Percentiles rank a stretch among this genome's conserved stretches.
These are phyloP conservation scores for Carollia perspicillata DNA, from an alignment of 2,113 vertebrate species.

Conservation along the genomic window DNA sequence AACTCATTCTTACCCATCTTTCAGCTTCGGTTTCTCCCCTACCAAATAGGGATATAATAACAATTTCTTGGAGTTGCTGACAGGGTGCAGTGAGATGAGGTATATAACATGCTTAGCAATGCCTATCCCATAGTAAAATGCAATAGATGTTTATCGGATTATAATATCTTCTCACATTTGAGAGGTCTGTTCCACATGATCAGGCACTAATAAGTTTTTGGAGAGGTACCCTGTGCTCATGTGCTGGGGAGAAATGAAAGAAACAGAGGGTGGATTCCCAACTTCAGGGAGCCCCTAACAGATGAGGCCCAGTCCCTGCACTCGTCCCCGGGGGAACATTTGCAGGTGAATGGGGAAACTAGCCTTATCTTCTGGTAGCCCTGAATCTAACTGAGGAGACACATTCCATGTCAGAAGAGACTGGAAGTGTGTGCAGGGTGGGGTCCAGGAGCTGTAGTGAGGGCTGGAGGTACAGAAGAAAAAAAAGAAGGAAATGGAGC, in stretches of 20 bases:
- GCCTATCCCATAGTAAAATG: background rate
- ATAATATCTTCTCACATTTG: background rate
- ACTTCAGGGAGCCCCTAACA: background rate
- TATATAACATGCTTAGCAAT: background rate
- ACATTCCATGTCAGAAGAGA: background rate
- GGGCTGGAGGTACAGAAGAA: background rate
- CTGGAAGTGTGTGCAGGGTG: background rate
- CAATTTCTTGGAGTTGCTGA: background rate
- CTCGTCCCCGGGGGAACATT: background rate
- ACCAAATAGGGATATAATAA: background rate
- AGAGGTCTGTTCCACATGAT: background rate
- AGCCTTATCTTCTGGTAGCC: background rate
- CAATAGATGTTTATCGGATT: background rate
- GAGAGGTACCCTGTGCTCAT: background rate
- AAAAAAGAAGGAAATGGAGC: background rate
- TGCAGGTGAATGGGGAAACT: background rate
- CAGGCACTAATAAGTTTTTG: background rate
- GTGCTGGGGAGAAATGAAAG: background rate
- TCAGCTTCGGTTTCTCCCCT: background rate
- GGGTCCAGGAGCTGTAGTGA: background rate
- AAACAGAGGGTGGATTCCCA: background rate
- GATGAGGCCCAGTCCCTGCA: background rate
- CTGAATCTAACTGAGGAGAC: background rate
- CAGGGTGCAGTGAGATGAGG: background rate
- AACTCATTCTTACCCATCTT: background rate